Evolutionary conservation across 2,113 vertebrate genomes (phyloP).

Genomic region (Junco hyemalis): DNA sequence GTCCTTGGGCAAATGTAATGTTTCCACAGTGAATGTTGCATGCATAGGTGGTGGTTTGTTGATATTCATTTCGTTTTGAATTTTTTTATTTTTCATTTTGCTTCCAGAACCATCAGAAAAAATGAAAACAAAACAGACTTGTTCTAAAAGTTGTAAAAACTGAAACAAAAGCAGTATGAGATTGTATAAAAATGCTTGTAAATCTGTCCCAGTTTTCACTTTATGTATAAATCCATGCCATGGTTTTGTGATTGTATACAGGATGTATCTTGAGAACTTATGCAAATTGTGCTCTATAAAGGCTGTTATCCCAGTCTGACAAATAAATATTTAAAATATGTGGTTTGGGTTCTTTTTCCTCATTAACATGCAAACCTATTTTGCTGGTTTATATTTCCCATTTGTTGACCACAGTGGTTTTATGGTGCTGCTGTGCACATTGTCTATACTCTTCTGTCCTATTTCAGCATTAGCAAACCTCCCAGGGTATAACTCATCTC

Average conservation of each 20-base stretch:
- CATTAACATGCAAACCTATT: background rate
- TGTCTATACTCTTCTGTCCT: background rate
- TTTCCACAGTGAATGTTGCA: conserved; percentile 96
- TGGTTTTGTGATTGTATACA: conserved; percentile 98
- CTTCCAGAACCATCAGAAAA: conserved; percentile 76
- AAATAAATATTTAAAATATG: conserved; percentile 94
- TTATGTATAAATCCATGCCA: conserved; percentile 90
- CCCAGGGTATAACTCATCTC: background rate
- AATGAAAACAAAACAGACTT: conserved; percentile 37
- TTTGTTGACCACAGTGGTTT: background rate
- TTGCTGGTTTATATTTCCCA: background rate
- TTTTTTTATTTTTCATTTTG: conserved; percentile 71
- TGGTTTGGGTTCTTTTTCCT: conserved; percentile 15
- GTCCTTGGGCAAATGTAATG: conserved; percentile 85
- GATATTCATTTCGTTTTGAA: conserved; percentile 63
- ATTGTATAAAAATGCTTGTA: conserved; percentile 94
- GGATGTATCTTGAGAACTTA: conserved; percentile 92
- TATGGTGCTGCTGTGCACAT: background rate
- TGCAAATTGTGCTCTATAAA: conserved; percentile 96
- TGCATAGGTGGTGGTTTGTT: conserved; percentile 89
- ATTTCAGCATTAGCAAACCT: background rate
- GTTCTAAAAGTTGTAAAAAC: conserved; percentile 82
- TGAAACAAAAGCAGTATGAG: conserved; percentile 75
- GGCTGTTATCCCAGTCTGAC: conserved; percentile 85
- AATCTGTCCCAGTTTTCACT: conserved; percentile 93